Evolutionary conservation across 1,140 invertebrate genomes (phyloP).

Genomic region (Microvelia longipes): DNA sequence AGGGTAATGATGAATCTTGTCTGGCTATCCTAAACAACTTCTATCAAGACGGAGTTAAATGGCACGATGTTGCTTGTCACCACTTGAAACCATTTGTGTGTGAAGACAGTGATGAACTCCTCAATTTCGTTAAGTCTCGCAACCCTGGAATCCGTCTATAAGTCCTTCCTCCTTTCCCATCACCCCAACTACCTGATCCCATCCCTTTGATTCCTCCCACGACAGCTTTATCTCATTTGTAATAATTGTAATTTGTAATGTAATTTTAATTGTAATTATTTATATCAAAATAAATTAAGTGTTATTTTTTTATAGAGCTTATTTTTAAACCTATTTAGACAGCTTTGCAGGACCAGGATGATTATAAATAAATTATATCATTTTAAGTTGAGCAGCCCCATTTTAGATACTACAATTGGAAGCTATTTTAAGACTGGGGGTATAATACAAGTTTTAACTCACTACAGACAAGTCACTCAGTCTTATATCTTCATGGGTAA

Average conservation of each 20-base stretch:
- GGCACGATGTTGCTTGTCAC: constrained; percentile 83
- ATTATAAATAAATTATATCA: too few species aligned
- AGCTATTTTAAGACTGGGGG: too few species aligned
- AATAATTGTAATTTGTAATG: neutral
- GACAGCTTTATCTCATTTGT: neutral
- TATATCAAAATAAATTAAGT: constrained; percentile 6
- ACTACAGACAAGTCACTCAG: too few species aligned
- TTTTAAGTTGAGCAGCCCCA: too few species aligned
- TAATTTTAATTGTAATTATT: constrained; percentile 4
- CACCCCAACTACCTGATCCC: constrained; percentile 4
- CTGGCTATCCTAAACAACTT: constrained; percentile 80
- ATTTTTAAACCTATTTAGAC: too few species aligned
- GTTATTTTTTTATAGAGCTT: constrained; percentile 2
- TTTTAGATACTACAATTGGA: too few species aligned
- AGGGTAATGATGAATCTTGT: constrained; percentile 80
- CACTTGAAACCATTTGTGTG: constrained; percentile 85
- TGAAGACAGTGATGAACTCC: constrained; percentile 79
- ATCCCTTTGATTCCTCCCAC: neutral
- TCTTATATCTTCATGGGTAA: too few species aligned
- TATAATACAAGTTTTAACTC: too few species aligned
- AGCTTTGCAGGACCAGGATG: too few species aligned
- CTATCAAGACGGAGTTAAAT: constrained; percentile 81
- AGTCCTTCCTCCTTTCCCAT: constrained; percentile 22
- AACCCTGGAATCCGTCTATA: constrained; percentile 70
- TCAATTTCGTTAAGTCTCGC: constrained; percentile 73